phyloP scores from a whole-genome alignment of 2,797 vertebrate genomes.

The Microctenopoma steveboyesi region DNA sequence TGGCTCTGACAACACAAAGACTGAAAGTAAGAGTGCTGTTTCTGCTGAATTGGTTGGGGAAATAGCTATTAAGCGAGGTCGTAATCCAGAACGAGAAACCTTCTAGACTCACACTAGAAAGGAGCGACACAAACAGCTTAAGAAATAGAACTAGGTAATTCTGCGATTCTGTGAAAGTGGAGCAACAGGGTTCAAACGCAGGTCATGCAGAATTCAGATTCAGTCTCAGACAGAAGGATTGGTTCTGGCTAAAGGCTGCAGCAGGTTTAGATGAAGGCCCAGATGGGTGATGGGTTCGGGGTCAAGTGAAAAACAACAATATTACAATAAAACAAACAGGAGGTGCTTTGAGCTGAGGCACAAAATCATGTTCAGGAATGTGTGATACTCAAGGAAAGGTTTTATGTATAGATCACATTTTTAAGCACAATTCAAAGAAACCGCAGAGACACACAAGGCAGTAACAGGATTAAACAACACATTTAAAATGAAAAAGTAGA shows the following conservation, averaged over 20 bases:
- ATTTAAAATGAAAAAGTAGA: background rate
- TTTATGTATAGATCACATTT: background rate
- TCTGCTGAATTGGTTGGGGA: background rate
- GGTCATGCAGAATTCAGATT: background rate
- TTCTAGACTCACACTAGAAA: background rate
- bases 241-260: background rate
- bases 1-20: conserved; percentile 5
- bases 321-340: background rate
- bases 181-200: background rate
- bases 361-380: background rate
- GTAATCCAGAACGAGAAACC: background rate
- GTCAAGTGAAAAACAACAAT: background rate
- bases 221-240: background rate
- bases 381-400: background rate
- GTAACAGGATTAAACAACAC: background rate
- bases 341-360: background rate
- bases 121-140: background rate
- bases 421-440: background rate
- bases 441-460: background rate
- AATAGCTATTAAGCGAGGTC: too few species aligned
- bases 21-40: background rate
- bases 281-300: background rate
- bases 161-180: background rate
- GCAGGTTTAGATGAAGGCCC: background rate
- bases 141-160: background rate